Conservation (phyloP, 2,888 invertebrate genomes). For the Leptinotarsa juncta region DNA sequence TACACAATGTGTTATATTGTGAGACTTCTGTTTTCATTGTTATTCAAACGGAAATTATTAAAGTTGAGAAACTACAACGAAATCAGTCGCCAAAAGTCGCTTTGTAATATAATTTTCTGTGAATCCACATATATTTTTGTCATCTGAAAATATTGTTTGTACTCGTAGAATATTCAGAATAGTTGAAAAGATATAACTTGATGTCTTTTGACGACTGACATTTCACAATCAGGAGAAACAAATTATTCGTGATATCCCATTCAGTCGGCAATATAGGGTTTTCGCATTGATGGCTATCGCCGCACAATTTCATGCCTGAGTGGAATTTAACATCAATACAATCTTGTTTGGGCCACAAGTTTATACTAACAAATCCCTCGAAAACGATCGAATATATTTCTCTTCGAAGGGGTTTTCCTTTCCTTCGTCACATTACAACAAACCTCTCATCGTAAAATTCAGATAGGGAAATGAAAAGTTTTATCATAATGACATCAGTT, state of each 20-base stretch:
- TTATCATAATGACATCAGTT: conserved; percentile 27
- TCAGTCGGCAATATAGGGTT: neutral
- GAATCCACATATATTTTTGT: too few species aligned
- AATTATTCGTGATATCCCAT: neutral
- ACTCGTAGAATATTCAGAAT: too few species aligned
- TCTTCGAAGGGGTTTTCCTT: conserved; percentile 6
- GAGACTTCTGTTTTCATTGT: too few species aligned
- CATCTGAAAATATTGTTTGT: too few species aligned
- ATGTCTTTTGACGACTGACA: neutral
- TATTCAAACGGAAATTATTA: too few species aligned
- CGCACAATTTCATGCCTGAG: conserved; percentile 20
- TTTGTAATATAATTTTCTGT: too few species aligned
- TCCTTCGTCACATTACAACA: conserved; percentile 28
- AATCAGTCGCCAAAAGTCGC: too few species aligned
- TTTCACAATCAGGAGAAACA: conserved; percentile 1
- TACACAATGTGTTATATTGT: too few species aligned
- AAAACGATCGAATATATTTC: conserved; percentile 40
- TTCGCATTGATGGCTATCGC: conserved; percentile 18
- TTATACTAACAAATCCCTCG: conserved; percentile 38
- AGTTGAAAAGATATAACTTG: too few species aligned
- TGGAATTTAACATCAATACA: conserved; percentile 37
- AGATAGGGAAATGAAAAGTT: conserved; percentile 32
- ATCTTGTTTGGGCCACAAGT: conserved; percentile 37
- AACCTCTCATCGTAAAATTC: conserved; percentile 33
- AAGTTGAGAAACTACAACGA: too few species aligned